phyloP scores from a whole-genome alignment of 1,140 invertebrate species.

The Drosophila ohnishii region DNA sequence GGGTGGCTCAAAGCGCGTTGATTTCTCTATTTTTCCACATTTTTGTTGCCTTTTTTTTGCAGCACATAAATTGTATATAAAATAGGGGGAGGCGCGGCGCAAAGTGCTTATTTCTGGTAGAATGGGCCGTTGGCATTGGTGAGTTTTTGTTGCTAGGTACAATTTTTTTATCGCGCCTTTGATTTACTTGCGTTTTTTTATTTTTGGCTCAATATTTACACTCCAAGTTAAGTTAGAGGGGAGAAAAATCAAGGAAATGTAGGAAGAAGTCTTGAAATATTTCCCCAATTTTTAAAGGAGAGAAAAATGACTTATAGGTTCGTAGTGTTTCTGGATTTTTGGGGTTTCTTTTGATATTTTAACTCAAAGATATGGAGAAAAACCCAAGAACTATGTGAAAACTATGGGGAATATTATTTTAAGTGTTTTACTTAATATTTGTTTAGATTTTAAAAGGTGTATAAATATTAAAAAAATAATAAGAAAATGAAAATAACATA shows the following conservation, averaged over 20 bases:
- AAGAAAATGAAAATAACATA: neutral
- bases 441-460: neutral
- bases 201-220: conserved; percentile 38
- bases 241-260: neutral
- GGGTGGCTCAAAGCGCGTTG: conserved; percentile 54
- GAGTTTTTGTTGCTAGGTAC: conserved; percentile 68
- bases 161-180: conserved; percentile 28
- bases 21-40: conserved; percentile 44
- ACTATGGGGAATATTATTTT: neutral
- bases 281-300: conserved; percentile 5
- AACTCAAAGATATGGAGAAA: neutral
- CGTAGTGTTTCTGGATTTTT: neutral
- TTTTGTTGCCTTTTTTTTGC: conserved; percentile 24
- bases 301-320: neutral
- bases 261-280: neutral
- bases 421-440: neutral
- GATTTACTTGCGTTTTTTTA: conserved; percentile 29
- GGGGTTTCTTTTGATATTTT: neutral
- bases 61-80: conserved; percentile 61
- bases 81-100: conserved; percentile 22
- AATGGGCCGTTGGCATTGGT: conserved; percentile 54
- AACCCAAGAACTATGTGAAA: neutral
- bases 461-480: neutral
- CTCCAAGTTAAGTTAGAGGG: neutral
- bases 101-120: conserved; percentile 9